These are phyloP conservation scores for Wasmannia auropunctata DNA, from an alignment of 1,140 invertebrate species.

Conservation along the genomic window DNA sequence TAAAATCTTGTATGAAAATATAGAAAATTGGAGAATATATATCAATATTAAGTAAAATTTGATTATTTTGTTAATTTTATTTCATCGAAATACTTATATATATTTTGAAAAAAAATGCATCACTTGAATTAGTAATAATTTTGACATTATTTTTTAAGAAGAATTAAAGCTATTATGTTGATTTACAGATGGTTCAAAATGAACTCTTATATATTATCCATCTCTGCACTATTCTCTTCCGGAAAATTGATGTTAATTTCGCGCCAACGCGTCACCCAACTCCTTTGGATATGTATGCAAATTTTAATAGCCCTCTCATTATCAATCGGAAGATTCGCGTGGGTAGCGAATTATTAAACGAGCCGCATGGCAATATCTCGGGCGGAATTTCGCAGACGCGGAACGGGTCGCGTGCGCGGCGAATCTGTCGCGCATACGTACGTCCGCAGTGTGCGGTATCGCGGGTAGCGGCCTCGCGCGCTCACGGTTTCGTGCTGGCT, in stretches of 20 bases:
- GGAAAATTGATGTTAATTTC: not conserved
- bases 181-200: not conserved
- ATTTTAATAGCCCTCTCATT: not conserved
- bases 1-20: too few species aligned
- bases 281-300: not conserved
- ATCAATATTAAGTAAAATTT: too few species aligned
- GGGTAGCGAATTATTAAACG: not conserved
- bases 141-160: too few species aligned
- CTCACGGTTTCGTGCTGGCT: not conserved
- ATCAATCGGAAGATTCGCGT: not conserved
- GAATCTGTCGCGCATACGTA: slow-evolving; percentile 19
- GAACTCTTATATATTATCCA: too few species aligned
- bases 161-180: not conserved
- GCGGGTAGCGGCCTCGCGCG: not conserved
- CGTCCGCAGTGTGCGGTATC: slow-evolving; percentile 21
- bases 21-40: too few species aligned
- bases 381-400: not conserved
- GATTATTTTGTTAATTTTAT: too few species aligned
- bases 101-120: too few species aligned
- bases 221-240: not conserved
- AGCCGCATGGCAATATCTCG: not conserved
- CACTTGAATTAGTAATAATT: too few species aligned
- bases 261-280: not conserved
- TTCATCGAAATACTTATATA: too few species aligned
- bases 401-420: not conserved